phyloP scores from a whole-genome alignment of 2,113 vertebrate genomes.

The Ceuthmochares aereus region DNA sequence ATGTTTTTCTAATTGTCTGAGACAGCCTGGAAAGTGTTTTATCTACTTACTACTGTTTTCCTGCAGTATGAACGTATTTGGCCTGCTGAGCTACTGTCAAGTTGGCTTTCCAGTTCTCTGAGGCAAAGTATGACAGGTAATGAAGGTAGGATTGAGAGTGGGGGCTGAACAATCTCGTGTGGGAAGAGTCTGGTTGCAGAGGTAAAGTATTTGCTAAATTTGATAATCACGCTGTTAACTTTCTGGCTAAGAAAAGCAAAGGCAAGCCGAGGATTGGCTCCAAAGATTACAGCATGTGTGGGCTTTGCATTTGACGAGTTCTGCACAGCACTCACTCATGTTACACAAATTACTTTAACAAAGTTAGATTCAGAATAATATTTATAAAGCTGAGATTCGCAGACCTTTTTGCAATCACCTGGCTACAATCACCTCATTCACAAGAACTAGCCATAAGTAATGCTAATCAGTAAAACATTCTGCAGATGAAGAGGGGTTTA shows the following conservation, averaged over 20 bases:
- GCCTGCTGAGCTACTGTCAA: not conserved
- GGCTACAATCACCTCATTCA: constrained; percentile 38
- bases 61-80: not conserved
- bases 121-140: not conserved
- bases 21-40: not conserved
- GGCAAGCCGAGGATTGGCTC: constrained; percentile 1
- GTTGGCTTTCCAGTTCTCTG: not conserved
- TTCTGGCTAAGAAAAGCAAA: constrained; percentile 43
- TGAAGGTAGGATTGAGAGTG: not conserved
- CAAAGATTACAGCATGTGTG: constrained; percentile 40
- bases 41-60: not conserved
- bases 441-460: constrained; percentile 25
- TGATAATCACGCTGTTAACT: constrained; percentile 11
- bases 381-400: constrained; percentile 19
- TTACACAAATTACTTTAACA: constrained; percentile 35
- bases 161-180: not conserved
- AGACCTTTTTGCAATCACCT: constrained; percentile 49
- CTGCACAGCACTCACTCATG: not conserved
- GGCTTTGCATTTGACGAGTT: constrained; percentile 8
- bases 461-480: constrained; percentile 16
- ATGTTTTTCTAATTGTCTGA: not conserved
- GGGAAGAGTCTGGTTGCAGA: not conserved
- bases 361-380: constrained; percentile 50
- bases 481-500: constrained; percentile 12
- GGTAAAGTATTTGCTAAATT: constrained; percentile 12